These are phyloP conservation scores for Aspidoscelis tigris DNA, from an alignment of 2,113 vertebrate genomes.

Conservation along the genomic window DNA sequence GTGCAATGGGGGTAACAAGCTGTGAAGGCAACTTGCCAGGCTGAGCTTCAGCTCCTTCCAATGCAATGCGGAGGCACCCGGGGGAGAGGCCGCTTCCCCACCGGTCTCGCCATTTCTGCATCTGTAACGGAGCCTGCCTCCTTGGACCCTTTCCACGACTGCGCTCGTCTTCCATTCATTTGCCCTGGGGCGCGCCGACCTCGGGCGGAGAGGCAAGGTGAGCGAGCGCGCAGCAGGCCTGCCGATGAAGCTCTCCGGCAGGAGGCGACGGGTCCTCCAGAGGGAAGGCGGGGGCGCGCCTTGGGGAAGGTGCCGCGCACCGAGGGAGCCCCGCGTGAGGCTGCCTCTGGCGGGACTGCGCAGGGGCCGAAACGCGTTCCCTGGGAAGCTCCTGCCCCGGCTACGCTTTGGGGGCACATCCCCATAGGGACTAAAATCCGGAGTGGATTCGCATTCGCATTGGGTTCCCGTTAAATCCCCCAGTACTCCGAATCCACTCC, in stretches of 20 bases:
- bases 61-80: slow-evolving; percentile 24
- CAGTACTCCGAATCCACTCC: too few relatives aligned
- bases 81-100: background rate
- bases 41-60: slow-evolving; percentile 39
- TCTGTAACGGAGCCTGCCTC: slow-evolving; percentile 66
- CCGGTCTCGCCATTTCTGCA: slow-evolving; percentile 66
- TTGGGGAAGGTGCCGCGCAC: background rate
- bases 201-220: slow-evolving; percentile 75
- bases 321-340: background rate
- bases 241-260: slow-evolving; percentile 62
- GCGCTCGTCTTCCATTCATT: slow-evolving; percentile 70
- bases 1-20: slow-evolving; percentile 40
- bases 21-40: slow-evolving; percentile 8
- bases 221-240: slow-evolving; percentile 67
- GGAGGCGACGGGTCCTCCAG: background rate
- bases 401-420: too few relatives aligned
- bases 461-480: too few relatives aligned
- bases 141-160: slow-evolving; percentile 67
- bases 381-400: too few relatives aligned
- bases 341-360: too few relatives aligned
- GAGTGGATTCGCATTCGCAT: too few relatives aligned
- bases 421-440: too few relatives aligned
- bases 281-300: background rate
- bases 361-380: too few relatives aligned
- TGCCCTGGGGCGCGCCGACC: slow-evolving; percentile 73